Evolutionary conservation across 1,140 invertebrate genomes (phyloP).

Genomic region (Littorina saxatilis): DNA sequence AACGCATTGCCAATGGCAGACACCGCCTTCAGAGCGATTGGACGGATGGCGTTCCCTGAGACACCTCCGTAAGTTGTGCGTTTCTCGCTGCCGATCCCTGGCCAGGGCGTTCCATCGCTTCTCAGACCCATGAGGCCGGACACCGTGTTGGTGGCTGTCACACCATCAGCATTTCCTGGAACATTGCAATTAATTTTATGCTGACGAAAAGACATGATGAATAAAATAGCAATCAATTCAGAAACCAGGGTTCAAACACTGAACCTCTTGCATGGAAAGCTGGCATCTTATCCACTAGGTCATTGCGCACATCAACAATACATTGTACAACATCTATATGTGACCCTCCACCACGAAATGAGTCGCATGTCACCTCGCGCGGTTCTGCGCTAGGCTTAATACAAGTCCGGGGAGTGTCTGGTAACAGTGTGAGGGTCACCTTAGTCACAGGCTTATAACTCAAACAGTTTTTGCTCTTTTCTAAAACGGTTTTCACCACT

Average conservation of each 20-base stretch:
- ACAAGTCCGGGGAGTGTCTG: too few species aligned
- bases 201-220: not conserved
- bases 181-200: slow-evolving; percentile 17
- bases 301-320: too few species aligned
- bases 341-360: too few species aligned
- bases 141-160: slow-evolving; percentile 98
- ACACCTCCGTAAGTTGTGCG: slow-evolving; percentile 97
- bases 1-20: slow-evolving; percentile 89
- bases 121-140: slow-evolving; percentile 92
- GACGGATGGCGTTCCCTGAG: slow-evolving; percentile 95
- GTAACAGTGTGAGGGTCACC: too few species aligned
- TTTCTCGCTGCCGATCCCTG: slow-evolving; percentile 87
- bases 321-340: too few species aligned
- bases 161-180: slow-evolving; percentile 91
- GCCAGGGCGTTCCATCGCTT: slow-evolving; percentile 91
- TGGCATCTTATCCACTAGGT: too few species aligned
- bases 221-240: not conserved
- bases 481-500: too few species aligned
- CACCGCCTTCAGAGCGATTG: slow-evolving; percentile 92
- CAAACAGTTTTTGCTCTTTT: too few species aligned
- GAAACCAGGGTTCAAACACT: not conserved
- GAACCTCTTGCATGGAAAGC: too few species aligned
- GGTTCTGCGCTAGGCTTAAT: too few species aligned
- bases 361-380: too few species aligned
- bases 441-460: too few species aligned